Evolutionary conservation across 2,888 invertebrate genomes (phyloP).

Genomic region (Girardia tigrina): DNA sequence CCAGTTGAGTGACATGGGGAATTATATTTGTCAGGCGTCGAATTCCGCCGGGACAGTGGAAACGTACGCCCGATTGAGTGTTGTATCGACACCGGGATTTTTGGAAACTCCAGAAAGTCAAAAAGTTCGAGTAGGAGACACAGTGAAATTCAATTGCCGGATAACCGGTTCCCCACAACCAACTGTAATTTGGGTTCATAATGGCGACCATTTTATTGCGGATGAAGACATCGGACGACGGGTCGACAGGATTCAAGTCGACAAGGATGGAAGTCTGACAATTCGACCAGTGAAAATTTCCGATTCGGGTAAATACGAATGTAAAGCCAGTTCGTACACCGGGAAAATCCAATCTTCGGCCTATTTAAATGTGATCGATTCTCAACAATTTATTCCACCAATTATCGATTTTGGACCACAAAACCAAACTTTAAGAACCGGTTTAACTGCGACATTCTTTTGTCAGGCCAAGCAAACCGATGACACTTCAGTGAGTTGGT

Average conservation of each 20-base stretch:
- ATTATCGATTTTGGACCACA: slow-evolving; percentile 35
- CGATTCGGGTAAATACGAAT: slow-evolving; percentile 35
- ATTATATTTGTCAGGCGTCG: slow-evolving; percentile 33
- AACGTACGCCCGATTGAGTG: slow-evolving; percentile 26
- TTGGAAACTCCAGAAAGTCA: slow-evolving; percentile 31
- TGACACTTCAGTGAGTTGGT: slow-evolving; percentile 21
- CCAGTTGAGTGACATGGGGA: slow-evolving; percentile 30
- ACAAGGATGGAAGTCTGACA: slow-evolving; percentile 25
- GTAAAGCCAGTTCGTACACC: slow-evolving; percentile 31
- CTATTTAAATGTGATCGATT: slow-evolving; percentile 31
- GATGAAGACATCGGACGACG: slow-evolving; percentile 21
- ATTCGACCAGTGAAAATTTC: slow-evolving; percentile 32
- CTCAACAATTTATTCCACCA: background rate
- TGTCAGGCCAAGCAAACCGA: slow-evolving; percentile 25
- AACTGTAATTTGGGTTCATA: slow-evolving; percentile 24
- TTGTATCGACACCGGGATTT: slow-evolving; percentile 29
- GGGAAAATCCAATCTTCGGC: slow-evolving; percentile 35
- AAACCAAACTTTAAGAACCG: slow-evolving; percentile 21
- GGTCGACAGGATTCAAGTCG: slow-evolving; percentile 7
- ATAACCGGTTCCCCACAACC: slow-evolving; percentile 31
- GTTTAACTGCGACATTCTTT: slow-evolving; percentile 21
- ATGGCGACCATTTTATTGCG: slow-evolving; percentile 30
- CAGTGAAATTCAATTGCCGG: slow-evolving; percentile 29
- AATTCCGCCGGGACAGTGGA: slow-evolving; percentile 28
- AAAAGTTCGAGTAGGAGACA: slow-evolving; percentile 27